phyloP scores from a whole-genome alignment of 2,113 vertebrate species.

The Strix uralensis region DNA sequence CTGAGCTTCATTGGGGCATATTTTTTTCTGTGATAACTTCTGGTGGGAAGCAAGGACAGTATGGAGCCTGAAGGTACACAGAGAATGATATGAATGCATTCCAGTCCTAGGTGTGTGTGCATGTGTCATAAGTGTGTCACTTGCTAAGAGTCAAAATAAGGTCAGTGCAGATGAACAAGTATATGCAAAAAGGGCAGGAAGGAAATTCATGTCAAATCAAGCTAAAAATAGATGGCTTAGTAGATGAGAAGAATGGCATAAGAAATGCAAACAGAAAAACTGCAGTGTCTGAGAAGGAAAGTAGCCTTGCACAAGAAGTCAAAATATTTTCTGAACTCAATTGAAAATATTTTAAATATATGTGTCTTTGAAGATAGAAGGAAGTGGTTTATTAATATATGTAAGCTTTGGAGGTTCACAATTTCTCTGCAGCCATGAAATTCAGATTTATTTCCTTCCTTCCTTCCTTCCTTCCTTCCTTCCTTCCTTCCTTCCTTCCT shows the following conservation, averaged over 20 bases:
- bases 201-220: constrained; percentile 7
- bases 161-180: constrained; percentile 49
- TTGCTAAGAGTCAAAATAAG: constrained; percentile 50
- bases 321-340: background rate
- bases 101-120: background rate
- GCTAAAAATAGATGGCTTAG: constrained; percentile 13
- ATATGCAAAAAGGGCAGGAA: constrained; percentile 22
- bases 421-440: background rate
- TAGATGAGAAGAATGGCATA: background rate
- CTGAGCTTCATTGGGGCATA: background rate
- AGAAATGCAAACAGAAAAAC: background rate
- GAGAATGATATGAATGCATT: background rate
- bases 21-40: background rate
- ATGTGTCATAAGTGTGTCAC: background rate
- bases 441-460: background rate
- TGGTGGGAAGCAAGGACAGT: background rate
- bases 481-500: no score
- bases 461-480: no score
- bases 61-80: background rate
- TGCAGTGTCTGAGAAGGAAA: background rate
- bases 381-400: background rate
- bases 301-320: background rate
- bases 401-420: background rate
- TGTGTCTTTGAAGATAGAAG: background rate
- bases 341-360: background rate